Conservation (phyloP, 1,140 invertebrate genomes). For the Drosophila paulistorum region DNA sequence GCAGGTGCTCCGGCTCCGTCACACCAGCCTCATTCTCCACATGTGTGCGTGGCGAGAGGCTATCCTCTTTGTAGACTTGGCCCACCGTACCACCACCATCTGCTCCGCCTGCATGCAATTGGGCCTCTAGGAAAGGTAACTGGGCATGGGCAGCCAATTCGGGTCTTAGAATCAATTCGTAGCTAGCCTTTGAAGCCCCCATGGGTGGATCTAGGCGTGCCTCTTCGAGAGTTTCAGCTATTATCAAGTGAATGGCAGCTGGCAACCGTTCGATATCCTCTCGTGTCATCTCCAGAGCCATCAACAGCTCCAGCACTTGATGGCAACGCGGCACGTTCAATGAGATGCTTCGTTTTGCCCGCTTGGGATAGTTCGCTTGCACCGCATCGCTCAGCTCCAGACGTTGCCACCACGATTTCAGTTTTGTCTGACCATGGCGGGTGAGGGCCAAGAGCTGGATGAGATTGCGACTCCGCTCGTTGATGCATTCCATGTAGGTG, state of each 20-base stretch:
- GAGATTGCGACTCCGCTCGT: conserved; percentile 89
- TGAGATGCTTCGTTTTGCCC: conserved; percentile 63
- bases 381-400: conserved; percentile 66
- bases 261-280: conserved; percentile 90
- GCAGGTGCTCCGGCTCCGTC: conserved; percentile 53
- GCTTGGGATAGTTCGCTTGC: conserved; percentile 56
- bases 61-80: conserved; percentile 70
- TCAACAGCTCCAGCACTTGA: conserved; percentile 69
- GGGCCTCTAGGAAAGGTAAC: conserved; percentile 53
- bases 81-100: conserved; percentile 32
- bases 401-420: conserved; percentile 74
- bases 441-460: conserved; percentile 70
- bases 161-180: conserved; percentile 91
- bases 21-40: conserved; percentile 36
- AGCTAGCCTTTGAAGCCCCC: conserved; percentile 90
- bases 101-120: background rate
- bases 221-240: conserved; percentile 90
- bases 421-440: conserved; percentile 61
- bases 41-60: conserved; percentile 65
- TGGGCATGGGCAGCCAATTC: conserved; percentile 88
- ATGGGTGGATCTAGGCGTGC: conserved; percentile 90
- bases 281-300: conserved; percentile 85
- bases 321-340: conserved; percentile 58
- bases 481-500: conserved; percentile 88
- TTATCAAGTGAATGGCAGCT: conserved; percentile 88